phyloP scores from a whole-genome alignment of 2,797 vertebrate genomes.

The Catamblyrhynchus diadema region DNA sequence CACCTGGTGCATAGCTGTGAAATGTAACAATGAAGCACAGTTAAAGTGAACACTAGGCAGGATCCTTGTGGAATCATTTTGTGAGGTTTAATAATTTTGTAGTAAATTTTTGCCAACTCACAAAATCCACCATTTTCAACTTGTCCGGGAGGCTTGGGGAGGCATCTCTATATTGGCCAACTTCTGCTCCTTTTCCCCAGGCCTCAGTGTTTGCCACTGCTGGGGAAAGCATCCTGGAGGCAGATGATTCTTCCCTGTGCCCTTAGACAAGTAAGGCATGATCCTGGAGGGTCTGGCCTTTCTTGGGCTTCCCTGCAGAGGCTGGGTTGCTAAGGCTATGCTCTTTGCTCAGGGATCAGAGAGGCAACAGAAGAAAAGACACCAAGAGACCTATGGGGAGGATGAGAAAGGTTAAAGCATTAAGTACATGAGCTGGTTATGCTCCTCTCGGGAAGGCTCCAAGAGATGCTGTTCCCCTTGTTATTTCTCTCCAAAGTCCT shows the following conservation, averaged over 20 bases:
- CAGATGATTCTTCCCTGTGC: neutral
- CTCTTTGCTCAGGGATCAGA: neutral
- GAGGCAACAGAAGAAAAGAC: neutral
- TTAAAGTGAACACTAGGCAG: neutral
- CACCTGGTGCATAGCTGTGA: neutral
- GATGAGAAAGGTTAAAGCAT: neutral
- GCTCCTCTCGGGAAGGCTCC: neutral
- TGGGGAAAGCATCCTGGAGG: neutral
- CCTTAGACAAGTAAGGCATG: neutral
- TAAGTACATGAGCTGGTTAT: neutral
- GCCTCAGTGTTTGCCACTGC: neutral
- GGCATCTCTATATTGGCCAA: neutral
- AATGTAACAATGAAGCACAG: neutral
- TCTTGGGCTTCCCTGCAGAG: neutral
- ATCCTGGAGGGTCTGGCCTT: neutral
- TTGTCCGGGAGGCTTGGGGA: neutral
- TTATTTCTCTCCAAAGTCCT: constrained; percentile 26
- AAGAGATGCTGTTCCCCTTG: neutral
- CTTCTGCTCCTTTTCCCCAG: neutral
- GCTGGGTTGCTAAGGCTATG: neutral
- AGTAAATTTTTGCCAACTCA: neutral
- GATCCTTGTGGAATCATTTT: neutral
- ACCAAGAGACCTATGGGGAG: neutral
- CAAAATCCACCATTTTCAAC: neutral
- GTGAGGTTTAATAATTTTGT: neutral